Conservation (phyloP, 2,888 invertebrate genomes). For the Theretra japonica region DNA sequence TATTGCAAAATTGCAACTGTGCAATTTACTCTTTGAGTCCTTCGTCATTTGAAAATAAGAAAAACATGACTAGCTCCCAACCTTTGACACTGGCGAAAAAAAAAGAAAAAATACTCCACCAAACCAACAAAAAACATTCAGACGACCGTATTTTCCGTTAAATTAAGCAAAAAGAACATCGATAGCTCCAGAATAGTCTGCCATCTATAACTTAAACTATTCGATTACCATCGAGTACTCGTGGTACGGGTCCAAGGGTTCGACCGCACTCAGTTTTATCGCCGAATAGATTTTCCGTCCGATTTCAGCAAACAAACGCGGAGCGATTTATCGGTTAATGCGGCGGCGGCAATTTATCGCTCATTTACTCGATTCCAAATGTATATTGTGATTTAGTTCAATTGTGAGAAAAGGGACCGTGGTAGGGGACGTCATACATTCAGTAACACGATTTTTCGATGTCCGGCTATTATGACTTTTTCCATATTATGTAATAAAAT, state of each 20-base stretch:
- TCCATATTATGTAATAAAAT: no score
- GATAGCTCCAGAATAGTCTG: not conserved
- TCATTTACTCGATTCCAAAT: conserved; percentile 33
- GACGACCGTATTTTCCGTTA: not conserved
- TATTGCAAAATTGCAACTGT: no score
- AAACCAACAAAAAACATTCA: not conserved
- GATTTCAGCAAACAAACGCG: conserved; percentile 49
- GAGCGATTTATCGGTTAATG: conserved; percentile 40
- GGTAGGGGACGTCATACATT: not conserved
- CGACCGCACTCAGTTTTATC: conserved; percentile 45
- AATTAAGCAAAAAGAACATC: conserved; percentile 1
- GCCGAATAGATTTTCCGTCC: conserved; percentile 48
- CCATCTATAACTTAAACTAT: conserved; percentile 18
- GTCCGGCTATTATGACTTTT: not conserved
- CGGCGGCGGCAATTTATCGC: conserved; percentile 34
- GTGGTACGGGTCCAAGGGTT: conserved; percentile 26
- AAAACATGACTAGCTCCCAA: no score
- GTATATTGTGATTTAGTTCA: conserved; percentile 27
- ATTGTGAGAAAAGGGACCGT: conserved; percentile 15
- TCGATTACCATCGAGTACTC: conserved; percentile 5
- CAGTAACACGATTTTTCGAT: not conserved
- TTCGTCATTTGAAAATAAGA: no score
- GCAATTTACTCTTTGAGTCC: no score
- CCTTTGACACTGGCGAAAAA: not conserved
- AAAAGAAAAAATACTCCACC: not conserved